A percentile compares a stretch with the other conserved stretches of the same genome.
Conservation (phyloP, 2,113 vertebrate genomes). For the Calonectris borealis region DNA sequence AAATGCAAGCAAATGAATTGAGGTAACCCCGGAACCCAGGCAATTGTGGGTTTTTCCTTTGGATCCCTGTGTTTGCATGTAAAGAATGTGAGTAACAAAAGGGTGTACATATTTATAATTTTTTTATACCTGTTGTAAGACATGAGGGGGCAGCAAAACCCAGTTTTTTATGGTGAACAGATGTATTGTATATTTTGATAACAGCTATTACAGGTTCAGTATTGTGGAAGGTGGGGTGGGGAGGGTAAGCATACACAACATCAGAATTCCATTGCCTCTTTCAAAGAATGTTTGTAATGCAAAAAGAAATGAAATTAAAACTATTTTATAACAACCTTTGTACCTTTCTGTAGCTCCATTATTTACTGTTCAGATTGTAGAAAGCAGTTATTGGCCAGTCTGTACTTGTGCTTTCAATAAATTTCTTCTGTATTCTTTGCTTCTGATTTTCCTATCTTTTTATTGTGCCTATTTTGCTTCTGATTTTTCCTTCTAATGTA, state of each 20-base stretch:
- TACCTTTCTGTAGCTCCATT: conserved; percentile 73
- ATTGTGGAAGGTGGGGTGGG: conserved; percentile 69
- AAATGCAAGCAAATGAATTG: neutral
- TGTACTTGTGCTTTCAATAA: conserved; percentile 81
- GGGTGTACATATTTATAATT: conserved; percentile 84
- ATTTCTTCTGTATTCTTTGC: conserved; percentile 75
- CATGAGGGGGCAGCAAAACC: conserved; percentile 66
- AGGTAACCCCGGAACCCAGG: neutral
- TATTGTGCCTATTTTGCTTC: conserved; percentile 55
- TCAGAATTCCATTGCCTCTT: conserved; percentile 69
- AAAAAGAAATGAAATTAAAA: conserved; percentile 76
- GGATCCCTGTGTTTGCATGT: conserved; percentile 66
- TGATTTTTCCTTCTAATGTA: conserved; percentile 28
- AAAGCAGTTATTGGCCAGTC: conserved; percentile 68
- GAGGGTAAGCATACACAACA: conserved; percentile 49
- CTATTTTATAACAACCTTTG: conserved; percentile 77
- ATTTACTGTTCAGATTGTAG: conserved; percentile 72
- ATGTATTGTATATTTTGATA: conserved; percentile 86
- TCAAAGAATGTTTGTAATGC: conserved; percentile 73
- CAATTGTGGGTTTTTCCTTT: conserved; percentile 8
- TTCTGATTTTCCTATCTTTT: conserved; percentile 63
- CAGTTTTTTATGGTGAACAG: conserved; percentile 76
- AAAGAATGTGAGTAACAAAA: conserved; percentile 75
- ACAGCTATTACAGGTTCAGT: conserved; percentile 78
- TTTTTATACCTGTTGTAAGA: conserved; percentile 83